Conservation (phyloP, 2,888 invertebrate species). For the Archips xylosteana region DNA sequence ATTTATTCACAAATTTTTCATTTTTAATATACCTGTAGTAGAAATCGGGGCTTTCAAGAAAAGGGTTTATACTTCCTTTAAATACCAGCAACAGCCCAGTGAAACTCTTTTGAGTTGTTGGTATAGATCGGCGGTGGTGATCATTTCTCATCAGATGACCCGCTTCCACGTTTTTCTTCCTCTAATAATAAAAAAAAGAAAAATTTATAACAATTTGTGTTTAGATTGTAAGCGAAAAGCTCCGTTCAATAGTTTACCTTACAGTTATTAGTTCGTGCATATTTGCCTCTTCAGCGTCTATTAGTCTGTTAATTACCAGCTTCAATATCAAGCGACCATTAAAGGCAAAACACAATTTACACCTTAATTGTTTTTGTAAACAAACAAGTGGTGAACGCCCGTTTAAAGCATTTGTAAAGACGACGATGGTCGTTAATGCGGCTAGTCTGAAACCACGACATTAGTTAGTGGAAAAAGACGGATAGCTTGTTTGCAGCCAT, state of each 20-base stretch:
- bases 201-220: too few relatives aligned
- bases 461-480: constrained; percentile 26
- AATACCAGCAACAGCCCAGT: too few relatives aligned
- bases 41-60: too few relatives aligned
- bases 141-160: too few relatives aligned
- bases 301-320: background rate
- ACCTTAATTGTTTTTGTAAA: constrained; percentile 18
- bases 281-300: background rate
- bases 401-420: constrained; percentile 12
- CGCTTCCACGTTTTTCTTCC: too few relatives aligned
- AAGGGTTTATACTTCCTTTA: too few relatives aligned
- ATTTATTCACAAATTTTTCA: too few relatives aligned
- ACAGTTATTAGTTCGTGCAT: background rate
- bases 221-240: too few relatives aligned
- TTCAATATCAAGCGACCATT: background rate
- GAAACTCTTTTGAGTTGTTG: too few relatives aligned
- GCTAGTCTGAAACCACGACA: constrained; percentile 22
- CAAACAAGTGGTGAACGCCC: constrained; percentile 4
- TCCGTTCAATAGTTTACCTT: background rate
- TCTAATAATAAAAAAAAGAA: too few relatives aligned
- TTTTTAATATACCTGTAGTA: too few relatives aligned
- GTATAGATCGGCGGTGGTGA: too few relatives aligned
- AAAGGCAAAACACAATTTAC: constrained; percentile 1
- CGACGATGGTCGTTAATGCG: constrained; percentile 24
- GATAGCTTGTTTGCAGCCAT: constrained; percentile 10